A percentile compares a stretch with the other conserved stretches of the same genome.
Evolutionary conservation across 2,888 invertebrate species (phyloP).

Genomic region (Andrena bicolor): DNA sequence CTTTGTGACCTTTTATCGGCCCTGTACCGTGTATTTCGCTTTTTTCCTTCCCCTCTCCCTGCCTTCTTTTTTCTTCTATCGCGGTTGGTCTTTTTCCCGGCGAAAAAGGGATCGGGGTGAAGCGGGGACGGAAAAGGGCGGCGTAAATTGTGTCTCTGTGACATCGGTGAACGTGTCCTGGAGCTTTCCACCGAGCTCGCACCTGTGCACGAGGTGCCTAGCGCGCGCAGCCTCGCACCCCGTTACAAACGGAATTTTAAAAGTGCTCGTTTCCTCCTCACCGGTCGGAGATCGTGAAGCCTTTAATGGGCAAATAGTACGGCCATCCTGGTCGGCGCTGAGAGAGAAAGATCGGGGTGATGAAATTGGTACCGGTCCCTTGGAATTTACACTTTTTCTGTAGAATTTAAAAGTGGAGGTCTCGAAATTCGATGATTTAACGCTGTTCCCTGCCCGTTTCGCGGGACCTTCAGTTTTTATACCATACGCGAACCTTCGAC

Average conservation of each 20-base stretch:
- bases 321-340: constrained; percentile 11
- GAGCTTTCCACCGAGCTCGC: constrained; percentile 47
- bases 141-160: constrained; percentile 53
- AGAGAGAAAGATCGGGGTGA: constrained; percentile 11
- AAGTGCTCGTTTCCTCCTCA: constrained; percentile 36
- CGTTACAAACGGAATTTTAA: constrained; percentile 61
- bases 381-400: constrained; percentile 12
- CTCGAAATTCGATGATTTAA: neutral
- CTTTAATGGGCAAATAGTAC: constrained; percentile 52
- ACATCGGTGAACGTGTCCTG: constrained; percentile 52
- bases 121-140: constrained; percentile 21
- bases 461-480: too few relatives aligned
- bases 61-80: constrained; percentile 3
- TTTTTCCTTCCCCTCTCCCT: neutral
- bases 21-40: constrained; percentile 14
- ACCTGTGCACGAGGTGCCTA: constrained; percentile 31
- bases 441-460: neutral
- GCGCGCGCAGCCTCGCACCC: neutral
- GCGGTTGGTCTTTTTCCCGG: constrained; percentile 29
- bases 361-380: constrained; percentile 23
- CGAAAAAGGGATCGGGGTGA: constrained; percentile 20
- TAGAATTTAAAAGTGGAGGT: neutral
- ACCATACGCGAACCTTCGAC: too few relatives aligned
- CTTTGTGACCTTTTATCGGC: constrained; percentile 53
- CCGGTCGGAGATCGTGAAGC: constrained; percentile 35